Evolutionary conservation across 2,797 vertebrate species (phyloP).

Genomic region (Pelobates cultripes): DNA sequence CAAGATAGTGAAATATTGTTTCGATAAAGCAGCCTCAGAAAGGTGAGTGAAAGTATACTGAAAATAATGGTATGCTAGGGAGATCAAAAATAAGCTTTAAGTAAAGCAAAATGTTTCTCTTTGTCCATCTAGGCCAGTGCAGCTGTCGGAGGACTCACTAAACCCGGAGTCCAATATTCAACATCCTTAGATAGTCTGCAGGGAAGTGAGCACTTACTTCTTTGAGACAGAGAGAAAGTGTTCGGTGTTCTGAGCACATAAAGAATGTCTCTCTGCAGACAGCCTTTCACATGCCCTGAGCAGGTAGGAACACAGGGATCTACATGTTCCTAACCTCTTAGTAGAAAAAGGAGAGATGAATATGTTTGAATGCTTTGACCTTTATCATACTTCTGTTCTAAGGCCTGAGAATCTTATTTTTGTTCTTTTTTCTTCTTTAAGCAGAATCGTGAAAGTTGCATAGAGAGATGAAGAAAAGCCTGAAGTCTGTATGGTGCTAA

Average conservation of each 20-base stretch:
- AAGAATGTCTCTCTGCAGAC: slow-evolving; percentile 30
- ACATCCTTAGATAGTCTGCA: slow-evolving; percentile 19
- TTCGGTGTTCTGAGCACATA: slow-evolving; percentile 28
- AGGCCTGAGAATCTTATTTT: slow-evolving; percentile 41
- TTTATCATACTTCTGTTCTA: slow-evolving; percentile 36
- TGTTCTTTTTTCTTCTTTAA: slow-evolving; percentile 29
- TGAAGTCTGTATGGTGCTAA: slow-evolving; percentile 44
- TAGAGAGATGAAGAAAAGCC: slow-evolving; percentile 51
- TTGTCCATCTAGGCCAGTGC: no score
- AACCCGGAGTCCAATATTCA: slow-evolving; percentile 3
- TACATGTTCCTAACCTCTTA: slow-evolving; percentile 44
- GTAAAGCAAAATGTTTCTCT: no score
- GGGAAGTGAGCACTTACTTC: slow-evolving; percentile 32
- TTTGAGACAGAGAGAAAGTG: neutral
- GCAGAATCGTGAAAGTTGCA: slow-evolving; percentile 35
- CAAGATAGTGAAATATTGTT: no score
- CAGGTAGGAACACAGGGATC: slow-evolving; percentile 20
- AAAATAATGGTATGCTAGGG: no score
- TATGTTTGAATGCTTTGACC: slow-evolving; percentile 53
- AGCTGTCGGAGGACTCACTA: no score
- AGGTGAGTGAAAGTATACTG: no score
- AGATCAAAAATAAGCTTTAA: no score
- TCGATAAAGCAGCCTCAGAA: no score
- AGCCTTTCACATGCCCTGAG: slow-evolving; percentile 28
- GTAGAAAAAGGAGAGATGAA: slow-evolving; percentile 39